These are phyloP conservation scores for Macroteleia sp. DNA, from an alignment of 2,888 invertebrate species.

Conservation along the genomic window DNA sequence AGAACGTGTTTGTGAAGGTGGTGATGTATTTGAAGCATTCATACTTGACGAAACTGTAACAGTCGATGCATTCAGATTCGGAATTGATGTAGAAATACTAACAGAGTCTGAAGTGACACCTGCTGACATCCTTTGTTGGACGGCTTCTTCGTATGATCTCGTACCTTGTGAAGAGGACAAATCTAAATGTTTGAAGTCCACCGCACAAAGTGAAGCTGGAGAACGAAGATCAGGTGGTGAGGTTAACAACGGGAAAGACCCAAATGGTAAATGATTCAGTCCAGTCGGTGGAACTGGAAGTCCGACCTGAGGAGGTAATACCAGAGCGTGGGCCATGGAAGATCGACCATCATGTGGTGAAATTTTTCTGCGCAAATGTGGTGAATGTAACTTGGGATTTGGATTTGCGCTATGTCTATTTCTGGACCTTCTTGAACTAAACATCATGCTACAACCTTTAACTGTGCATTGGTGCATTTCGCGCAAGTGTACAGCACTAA, in stretches of 20 bases:
- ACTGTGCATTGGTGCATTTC: conserved; percentile 99
- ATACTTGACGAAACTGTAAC: conserved; percentile 83
- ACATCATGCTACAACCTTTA: conserved; percentile 99
- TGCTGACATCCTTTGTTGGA: conserved; percentile 86
- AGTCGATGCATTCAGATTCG: conserved; percentile 80
- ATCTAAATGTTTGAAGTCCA: conserved; percentile 88
- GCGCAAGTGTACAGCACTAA: conserved; percentile 98
- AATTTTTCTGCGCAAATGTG: conserved; percentile 96
- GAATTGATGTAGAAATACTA: conserved; percentile 82
- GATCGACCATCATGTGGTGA: conserved; percentile 97
- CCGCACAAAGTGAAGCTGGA: conserved; percentile 84
- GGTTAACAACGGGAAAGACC: conserved; percentile 91
- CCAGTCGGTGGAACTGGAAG: conserved; percentile 87
- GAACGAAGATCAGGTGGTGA: conserved; percentile 88
- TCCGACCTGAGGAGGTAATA: conserved; percentile 90
- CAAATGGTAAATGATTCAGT: conserved; percentile 86
- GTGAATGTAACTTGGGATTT: conserved; percentile 98
- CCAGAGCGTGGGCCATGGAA: conserved; percentile 92
- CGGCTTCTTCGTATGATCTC: conserved; percentile 83
- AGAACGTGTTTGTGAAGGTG: conserved; percentile 74
- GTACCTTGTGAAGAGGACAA: conserved; percentile 84
- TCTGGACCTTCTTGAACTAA: conserved; percentile 96
- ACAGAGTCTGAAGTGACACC: conserved; percentile 85
- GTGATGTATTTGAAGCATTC: conserved; percentile 83
- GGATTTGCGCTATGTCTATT: conserved; percentile 99